Evolutionary conservation across 2,113 vertebrate genomes (phyloP).

Genomic region (Panthera leo): DNA sequence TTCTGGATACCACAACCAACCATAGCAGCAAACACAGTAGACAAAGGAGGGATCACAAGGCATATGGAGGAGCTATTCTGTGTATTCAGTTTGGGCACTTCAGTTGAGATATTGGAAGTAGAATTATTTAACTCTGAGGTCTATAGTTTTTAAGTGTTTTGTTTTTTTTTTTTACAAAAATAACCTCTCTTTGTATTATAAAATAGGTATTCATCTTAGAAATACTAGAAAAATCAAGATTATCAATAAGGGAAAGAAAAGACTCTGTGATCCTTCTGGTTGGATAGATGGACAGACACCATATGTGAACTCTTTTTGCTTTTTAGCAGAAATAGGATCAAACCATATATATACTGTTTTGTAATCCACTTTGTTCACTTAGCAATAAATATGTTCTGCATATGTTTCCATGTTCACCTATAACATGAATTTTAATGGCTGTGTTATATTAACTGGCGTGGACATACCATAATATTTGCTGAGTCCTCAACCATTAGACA

Average conservation of each 20-base stretch:
- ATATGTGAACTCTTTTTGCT: background rate
- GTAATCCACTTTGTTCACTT: conserved; percentile 13
- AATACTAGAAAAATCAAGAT: background rate
- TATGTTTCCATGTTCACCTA: background rate
- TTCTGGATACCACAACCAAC: background rate
- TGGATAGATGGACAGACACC: background rate
- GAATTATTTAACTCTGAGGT: background rate
- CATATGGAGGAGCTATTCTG: background rate
- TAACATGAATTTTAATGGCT: background rate
- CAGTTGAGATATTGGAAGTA: background rate
- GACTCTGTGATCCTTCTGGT: background rate
- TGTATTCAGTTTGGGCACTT: background rate
- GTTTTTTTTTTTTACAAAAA: background rate
- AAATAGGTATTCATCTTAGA: conserved; percentile 2
- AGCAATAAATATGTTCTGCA: background rate
- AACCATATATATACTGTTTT: background rate
- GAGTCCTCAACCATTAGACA: background rate
- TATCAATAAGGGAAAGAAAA: background rate
- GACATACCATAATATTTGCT: background rate
- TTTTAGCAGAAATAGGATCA: conserved; percentile 21
- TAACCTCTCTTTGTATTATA: background rate
- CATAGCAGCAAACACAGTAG: background rate
- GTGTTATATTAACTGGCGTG: background rate
- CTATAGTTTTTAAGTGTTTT: background rate
- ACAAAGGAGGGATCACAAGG: background rate